Percentiles rank a stretch among this genome's conserved stretches.
Conservation (phyloP, 92 coral and sea anemone genomes). For the Blastomussa wellsi region DNA sequence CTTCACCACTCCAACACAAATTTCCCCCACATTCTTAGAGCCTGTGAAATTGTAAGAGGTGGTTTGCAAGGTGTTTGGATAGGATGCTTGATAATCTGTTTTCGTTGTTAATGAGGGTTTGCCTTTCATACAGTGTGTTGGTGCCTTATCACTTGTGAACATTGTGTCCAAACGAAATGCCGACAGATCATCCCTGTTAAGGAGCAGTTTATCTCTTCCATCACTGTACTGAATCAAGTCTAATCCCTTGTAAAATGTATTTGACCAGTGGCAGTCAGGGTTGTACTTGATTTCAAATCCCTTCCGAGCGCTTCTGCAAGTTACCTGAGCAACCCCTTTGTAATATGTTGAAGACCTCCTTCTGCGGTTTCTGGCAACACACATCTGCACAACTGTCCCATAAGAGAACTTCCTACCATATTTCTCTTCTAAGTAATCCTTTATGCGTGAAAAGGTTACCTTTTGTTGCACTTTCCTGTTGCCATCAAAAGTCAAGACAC, state of each 20-base stretch:
- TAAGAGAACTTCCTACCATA: constrained; percentile 16
- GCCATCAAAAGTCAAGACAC: constrained; percentile 36
- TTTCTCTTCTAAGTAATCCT: constrained; percentile 19
- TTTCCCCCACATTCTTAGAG: constrained; percentile 29
- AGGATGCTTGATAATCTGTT: constrained; percentile 33
- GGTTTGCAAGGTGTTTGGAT: constrained; percentile 44
- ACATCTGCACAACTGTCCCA: constrained; percentile 44
- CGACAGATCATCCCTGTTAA: constrained; percentile 30
- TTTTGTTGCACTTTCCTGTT: constrained; percentile 24
- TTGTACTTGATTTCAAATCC: constrained; percentile 48
- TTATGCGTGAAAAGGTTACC: constrained; percentile 20
- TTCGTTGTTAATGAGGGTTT: constrained; percentile 37
- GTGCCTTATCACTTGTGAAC: constrained; percentile 28
- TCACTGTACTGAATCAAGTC: constrained; percentile 39
- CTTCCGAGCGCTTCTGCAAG: constrained; percentile 39
- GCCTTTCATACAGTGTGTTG: constrained; percentile 27
- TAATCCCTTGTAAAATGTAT: constrained; percentile 37
- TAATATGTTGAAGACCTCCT: constrained; percentile 30
- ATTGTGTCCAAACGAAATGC: constrained; percentile 42
- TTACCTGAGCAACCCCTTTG: constrained; percentile 51
- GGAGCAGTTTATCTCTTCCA: constrained; percentile 5
- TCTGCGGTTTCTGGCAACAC: constrained; percentile 33
- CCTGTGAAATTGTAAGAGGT: constrained; percentile 44
- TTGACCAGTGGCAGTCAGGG: constrained; percentile 55
- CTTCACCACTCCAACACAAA: constrained; percentile 47